Evolutionary conservation across 1,140 invertebrate genomes (phyloP).

Genomic region (Drosophila takahashii): DNA sequence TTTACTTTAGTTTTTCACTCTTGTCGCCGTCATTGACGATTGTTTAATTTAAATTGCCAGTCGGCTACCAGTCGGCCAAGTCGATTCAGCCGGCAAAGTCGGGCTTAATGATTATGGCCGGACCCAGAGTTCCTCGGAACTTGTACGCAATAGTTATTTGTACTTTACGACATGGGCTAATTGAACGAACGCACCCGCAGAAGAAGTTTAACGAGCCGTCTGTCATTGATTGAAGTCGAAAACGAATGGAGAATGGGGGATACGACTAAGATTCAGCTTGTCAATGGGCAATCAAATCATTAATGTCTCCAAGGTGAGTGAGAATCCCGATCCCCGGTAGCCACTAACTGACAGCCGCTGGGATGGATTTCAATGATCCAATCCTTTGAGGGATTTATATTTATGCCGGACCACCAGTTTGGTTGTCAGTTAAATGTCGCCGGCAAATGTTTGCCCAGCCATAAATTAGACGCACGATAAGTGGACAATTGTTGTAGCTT

Average conservation of each 20-base stretch:
- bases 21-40: constrained; percentile 74
- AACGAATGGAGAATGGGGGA: constrained; percentile 30
- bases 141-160: constrained; percentile 78
- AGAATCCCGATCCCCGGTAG: constrained; percentile 44
- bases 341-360: background rate
- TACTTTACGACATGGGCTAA: constrained; percentile 81
- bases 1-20: constrained; percentile 79
- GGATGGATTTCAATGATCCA: constrained; percentile 37
- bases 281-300: constrained; percentile 54
- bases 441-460: constrained; percentile 34
- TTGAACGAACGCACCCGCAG: constrained; percentile 62
- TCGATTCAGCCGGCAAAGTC: constrained; percentile 1
- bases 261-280: constrained; percentile 18
- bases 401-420: constrained; percentile 36
- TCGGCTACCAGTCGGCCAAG: constrained; percentile 25
- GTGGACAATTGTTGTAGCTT: constrained; percentile 60
- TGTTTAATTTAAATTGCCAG: constrained; percentile 59
- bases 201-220: constrained; percentile 66
- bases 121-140: constrained; percentile 41
- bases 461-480: constrained; percentile 66
- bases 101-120: constrained; percentile 64
- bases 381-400: constrained; percentile 49
- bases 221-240: constrained; percentile 58
- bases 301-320: constrained; percentile 46
- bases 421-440: constrained; percentile 40